Base-by-base conservation (phyloP, 2,888 invertebrate species). In the Venustoraphidia nigricollis region DNA sequence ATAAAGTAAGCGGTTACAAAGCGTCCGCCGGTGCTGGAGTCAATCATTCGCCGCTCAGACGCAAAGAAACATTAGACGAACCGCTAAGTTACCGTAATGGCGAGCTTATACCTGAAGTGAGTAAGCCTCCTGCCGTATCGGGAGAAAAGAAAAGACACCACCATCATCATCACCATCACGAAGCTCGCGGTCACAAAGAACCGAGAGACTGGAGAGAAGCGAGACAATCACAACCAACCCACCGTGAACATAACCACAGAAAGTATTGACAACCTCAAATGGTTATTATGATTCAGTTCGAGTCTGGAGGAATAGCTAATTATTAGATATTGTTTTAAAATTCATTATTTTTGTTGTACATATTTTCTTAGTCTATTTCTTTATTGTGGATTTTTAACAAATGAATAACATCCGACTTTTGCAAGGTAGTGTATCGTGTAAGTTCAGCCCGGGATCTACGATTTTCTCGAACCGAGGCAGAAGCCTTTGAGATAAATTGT, bases 81-180 rank as follows among this genome's bases (percentile, higher is more conserved):
- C 79, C 79, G 27, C 53, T 27, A 6, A 27, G 27, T 6, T 75
- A 71, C 51, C 62, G 75, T 17, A 58, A 58, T 49, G 55, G 56
- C 13, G 27, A 27, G 27, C 27, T 27, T 6, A 27, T 27, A 27
- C 27, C 27, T 3, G 27, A 27, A 27, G 45, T 41, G 36, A 34
- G 45, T 9, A 43, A 41, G 3, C 50, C 51, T 36, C 50, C 46
- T 2, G 41, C 48, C 37, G 49, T 52, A 9, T 50, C 52, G 42
- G 63, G 54, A 34, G 75, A 78, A 59, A 79, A 81, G 64, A 77
- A 82, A 48, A 72, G 79, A 36, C 81, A 78, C 48, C 83, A 82
- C 54, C 83, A 85, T 54, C 83, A 85, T 55, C 84, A 84, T 57
- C 83, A 83, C 56, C 84, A 83, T 61, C 79, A 82, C 56, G 76